Evolutionary conservation across 1,140 invertebrate species (phyloP).

Genomic region (Homalodisca vitripennis): DNA sequence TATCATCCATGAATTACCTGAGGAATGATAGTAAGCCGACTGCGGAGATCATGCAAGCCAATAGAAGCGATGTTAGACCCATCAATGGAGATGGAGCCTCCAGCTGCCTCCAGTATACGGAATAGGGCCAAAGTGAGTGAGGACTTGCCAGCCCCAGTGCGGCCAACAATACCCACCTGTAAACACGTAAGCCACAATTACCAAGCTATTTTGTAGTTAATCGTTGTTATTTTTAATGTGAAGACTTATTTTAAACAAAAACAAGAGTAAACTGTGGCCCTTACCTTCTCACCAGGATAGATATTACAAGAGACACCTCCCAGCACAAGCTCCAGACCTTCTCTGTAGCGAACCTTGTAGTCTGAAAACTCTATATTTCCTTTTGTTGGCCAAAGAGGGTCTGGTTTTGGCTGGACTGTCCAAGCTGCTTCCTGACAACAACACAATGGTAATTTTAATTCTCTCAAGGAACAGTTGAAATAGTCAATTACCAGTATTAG

Average conservation of each 20-base stretch:
- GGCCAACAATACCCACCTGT: constrained; percentile 69
- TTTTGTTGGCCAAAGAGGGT: constrained; percentile 63
- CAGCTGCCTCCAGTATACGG: constrained; percentile 81
- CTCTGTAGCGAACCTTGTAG: constrained; percentile 53
- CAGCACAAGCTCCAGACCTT: constrained; percentile 56
- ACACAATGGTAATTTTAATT: not conserved
- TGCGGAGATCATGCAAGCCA: constrained; percentile 82
- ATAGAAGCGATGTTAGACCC: constrained; percentile 78
- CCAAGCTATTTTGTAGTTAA: not conserved
- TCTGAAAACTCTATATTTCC: constrained; percentile 69
- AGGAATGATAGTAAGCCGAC: constrained; percentile 87
- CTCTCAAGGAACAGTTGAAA: not conserved
- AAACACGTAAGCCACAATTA: not conserved
- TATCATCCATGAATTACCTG: constrained; percentile 8
- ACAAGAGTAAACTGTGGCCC: not conserved
- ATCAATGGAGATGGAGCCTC: constrained; percentile 85
- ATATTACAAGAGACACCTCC: constrained; percentile 50
- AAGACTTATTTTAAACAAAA: not conserved
- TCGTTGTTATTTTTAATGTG: not conserved
- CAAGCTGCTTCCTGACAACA: constrained; percentile 33
- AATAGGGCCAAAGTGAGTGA: constrained; percentile 77
- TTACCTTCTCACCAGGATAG: constrained; percentile 51
- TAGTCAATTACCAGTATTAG: not conserved
- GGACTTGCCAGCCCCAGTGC: constrained; percentile 82
- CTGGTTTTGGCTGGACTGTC: constrained; percentile 17